Percentiles rank a stretch among this genome's conserved stretches.
Conservation (phyloP, 2,797 vertebrate species). For the Podarcis lilfordi region DNA sequence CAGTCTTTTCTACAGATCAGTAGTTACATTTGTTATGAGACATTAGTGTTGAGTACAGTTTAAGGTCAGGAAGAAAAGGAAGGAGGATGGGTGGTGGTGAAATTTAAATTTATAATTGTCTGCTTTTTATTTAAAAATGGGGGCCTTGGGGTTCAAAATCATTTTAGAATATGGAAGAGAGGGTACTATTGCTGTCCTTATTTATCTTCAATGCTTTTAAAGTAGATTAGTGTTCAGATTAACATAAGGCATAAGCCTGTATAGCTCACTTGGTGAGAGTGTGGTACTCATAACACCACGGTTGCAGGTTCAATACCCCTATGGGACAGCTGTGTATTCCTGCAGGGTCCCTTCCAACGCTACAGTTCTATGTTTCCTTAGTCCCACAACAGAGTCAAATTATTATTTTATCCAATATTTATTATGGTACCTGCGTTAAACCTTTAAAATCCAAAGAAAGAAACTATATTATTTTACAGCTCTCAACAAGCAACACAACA, state of each 20-base stretch:
- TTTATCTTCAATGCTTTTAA: background rate
- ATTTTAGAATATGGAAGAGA: background rate
- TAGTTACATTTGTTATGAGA: too few relatives aligned
- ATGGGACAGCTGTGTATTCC: too few relatives aligned
- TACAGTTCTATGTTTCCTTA: background rate
- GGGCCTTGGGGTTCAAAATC: background rate
- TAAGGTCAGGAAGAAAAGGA: too few relatives aligned
- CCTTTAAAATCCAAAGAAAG: background rate
- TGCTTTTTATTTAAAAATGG: background rate
- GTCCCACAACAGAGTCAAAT: background rate
- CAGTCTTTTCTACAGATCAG: too few relatives aligned
- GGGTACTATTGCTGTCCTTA: background rate
- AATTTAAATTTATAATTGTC: background rate
- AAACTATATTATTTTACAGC: background rate
- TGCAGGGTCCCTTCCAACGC: too few relatives aligned
- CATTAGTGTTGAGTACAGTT: too few relatives aligned
- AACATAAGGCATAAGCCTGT: background rate
- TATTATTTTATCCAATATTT: background rate
- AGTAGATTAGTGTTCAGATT: background rate
- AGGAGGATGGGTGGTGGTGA: too few relatives aligned
- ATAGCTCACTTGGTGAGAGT: too few relatives aligned
- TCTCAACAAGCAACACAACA: background rate
- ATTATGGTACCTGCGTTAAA: background rate
- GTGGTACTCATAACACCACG: too few relatives aligned
- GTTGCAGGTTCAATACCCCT: too few relatives aligned